phyloP scores from a whole-genome alignment of 1,140 invertebrate genomes.

The Holotrichia oblita region DNA sequence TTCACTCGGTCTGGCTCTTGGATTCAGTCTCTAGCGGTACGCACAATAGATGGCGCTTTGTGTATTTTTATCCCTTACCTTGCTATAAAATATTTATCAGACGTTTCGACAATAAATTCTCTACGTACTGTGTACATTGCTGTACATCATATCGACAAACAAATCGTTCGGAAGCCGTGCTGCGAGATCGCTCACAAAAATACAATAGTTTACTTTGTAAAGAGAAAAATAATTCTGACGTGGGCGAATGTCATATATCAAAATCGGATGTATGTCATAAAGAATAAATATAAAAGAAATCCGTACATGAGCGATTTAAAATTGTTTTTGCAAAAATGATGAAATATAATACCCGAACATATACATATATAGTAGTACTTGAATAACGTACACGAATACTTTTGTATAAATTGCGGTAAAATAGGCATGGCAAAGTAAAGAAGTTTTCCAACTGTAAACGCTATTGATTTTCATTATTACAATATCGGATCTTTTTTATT shows the following conservation, averaged over 20 bases:
- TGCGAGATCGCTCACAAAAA: neutral
- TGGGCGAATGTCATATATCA: neutral
- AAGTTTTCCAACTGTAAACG: no score
- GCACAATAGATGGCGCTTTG: neutral
- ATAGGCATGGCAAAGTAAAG: no score
- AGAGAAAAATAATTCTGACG: neutral
- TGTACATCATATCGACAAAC: neutral
- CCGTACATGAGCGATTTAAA: no score
- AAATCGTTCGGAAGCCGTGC: neutral
- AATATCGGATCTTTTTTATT: no score
- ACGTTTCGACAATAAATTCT: neutral
- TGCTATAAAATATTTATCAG: neutral
- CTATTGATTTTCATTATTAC: no score
- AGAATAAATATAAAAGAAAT: no score
- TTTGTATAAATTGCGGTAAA: no score
- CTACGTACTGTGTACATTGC: neutral
- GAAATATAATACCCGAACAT: no score
- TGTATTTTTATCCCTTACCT: neutral
- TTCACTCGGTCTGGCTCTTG: neutral
- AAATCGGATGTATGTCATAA: no score
- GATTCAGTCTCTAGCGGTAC: neutral
- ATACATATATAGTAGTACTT: no score
- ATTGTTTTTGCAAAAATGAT: no score
- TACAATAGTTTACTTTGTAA: neutral
- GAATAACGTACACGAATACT: no score